Evolutionary conservation across 2,797 vertebrate species (phyloP).

Genomic region (Clarias fuscus): DNA sequence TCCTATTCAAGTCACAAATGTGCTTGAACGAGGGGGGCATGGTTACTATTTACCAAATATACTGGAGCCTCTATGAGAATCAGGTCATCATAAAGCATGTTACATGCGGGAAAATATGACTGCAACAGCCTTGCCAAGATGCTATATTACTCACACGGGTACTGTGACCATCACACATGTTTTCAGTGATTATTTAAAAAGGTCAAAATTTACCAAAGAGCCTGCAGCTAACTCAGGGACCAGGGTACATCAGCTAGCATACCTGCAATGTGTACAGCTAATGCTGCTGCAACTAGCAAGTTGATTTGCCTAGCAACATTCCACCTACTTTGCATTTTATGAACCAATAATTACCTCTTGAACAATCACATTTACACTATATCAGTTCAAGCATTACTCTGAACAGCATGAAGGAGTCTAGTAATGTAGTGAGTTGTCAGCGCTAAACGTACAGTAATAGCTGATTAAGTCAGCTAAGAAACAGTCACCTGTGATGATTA

Average conservation of each 20-base stretch:
- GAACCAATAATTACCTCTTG: not conserved
- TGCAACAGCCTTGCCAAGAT: not conserved
- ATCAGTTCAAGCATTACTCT: not conserved
- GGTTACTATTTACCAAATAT: not conserved
- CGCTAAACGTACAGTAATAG: not conserved
- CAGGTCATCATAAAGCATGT: no score
- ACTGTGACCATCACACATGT: not conserved
- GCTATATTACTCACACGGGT: not conserved
- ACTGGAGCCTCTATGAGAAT: not conserved
- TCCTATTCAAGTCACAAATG: constrained; percentile 25
- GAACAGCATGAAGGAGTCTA: not conserved
- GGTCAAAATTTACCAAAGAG: not conserved
- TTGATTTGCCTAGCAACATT: not conserved
- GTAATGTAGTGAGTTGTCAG: not conserved
- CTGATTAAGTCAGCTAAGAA: not conserved
- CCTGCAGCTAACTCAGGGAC: not conserved
- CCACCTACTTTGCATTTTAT: not conserved
- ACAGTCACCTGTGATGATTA: not conserved
- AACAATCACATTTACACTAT: not conserved
- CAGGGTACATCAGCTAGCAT: not conserved
- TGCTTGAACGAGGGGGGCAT: not conserved
- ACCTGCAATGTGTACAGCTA: not conserved
- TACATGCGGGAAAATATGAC: not conserved
- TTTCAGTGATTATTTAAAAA: not conserved
- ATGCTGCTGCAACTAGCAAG: not conserved